phyloP scores from a whole-genome alignment of 2,888 invertebrate species.

The Gryllus longicercus region DNA sequence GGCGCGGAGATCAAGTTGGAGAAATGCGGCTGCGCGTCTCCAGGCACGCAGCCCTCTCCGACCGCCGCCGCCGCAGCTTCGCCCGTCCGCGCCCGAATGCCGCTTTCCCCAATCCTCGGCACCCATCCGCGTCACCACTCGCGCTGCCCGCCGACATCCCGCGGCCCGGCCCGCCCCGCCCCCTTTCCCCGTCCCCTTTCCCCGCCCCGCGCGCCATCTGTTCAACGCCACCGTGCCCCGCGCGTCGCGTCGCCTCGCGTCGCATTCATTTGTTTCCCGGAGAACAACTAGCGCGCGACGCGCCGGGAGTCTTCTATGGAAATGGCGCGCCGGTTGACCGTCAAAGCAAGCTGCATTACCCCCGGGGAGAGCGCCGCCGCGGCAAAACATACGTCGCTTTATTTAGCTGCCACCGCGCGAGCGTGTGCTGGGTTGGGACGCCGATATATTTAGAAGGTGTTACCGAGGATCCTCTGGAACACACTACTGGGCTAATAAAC shows the following conservation, averaged over 20 bases:
- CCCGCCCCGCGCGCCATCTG: too few species aligned
- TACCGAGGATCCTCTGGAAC: too few species aligned
- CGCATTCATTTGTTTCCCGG: background rate
- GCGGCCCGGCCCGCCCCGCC: too few species aligned
- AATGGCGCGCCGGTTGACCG: background rate
- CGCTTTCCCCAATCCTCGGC: too few species aligned
- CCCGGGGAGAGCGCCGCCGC: background rate
- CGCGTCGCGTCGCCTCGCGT: background rate
- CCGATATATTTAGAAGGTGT: too few species aligned
- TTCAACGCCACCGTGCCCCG: background rate
- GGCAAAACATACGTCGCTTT: background rate
- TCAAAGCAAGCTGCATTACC: background rate
- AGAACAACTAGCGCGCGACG: background rate
- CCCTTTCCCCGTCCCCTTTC: too few species aligned
- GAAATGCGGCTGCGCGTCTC: conserved; percentile 17
- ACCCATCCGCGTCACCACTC: too few species aligned
- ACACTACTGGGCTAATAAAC: background rate
- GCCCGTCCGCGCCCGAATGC: too few species aligned
- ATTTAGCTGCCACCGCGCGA: background rate
- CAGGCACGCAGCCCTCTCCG: background rate
- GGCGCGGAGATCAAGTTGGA: background rate
- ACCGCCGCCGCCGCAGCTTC: too few species aligned
- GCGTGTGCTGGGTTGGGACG: background rate
- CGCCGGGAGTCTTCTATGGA: background rate
- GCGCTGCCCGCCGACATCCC: too few species aligned